phyloP scores from a whole-genome alignment of 2,113 vertebrate genomes.

The Cebidichthys violaceus region DNA sequence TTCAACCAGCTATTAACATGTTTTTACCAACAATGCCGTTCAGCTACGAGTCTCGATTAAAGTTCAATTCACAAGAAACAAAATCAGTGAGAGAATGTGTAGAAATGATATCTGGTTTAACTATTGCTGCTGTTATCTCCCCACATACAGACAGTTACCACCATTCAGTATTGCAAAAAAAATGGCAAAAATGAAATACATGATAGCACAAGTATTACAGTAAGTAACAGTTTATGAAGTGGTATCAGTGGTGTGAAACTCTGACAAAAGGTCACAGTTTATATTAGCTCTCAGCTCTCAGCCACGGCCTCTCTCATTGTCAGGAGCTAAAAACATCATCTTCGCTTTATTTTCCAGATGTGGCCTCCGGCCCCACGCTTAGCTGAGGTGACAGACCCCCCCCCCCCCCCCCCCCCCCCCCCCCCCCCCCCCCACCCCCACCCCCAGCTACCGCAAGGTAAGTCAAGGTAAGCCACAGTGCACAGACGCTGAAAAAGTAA shows the following conservation, averaged over 20 bases:
- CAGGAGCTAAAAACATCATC: slow-evolving; percentile 26
- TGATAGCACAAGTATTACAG: not conserved
- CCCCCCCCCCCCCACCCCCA: not conserved
- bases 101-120: not conserved
- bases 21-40: too few species aligned
- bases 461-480: slow-evolving; percentile 39
- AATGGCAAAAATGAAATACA: not conserved
- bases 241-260: not conserved
- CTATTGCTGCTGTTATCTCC: not conserved
- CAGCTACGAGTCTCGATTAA: not conserved
- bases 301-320: slow-evolving; percentile 2
- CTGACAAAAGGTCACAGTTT: slow-evolving; percentile 1
- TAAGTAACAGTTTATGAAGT: not conserved
- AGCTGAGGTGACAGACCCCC: slow-evolving; percentile 4
- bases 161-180: not conserved
- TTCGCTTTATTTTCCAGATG: slow-evolving; percentile 37
- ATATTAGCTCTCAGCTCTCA: not conserved
- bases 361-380: not conserved
- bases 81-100: too few species aligned
- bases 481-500: slow-evolving; percentile 45
- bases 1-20: too few species aligned
- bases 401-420: slow-evolving; percentile 30
- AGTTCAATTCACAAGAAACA: not conserved
- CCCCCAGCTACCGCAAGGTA: slow-evolving; percentile 34
- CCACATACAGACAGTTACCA: not conserved